Evolutionary conservation across 2,113 vertebrate species (phyloP).

Genomic region (Neomonachus schauinslandi): DNA sequence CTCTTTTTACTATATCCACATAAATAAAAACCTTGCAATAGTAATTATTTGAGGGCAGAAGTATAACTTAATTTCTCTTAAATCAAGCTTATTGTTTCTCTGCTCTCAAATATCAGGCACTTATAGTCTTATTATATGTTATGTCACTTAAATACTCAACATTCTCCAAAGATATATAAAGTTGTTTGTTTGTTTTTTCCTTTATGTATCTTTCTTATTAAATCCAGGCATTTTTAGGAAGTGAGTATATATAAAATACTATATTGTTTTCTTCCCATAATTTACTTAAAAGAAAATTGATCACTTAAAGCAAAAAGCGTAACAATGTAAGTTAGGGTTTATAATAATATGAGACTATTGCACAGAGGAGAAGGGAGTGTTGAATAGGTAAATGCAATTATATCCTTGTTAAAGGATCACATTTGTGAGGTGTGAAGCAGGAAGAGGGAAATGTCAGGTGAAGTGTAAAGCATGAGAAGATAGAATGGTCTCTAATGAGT

Average conservation of each 20-base stretch:
- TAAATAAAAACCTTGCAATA: background rate
- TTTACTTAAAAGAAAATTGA: constrained; percentile 8
- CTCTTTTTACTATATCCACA: background rate
- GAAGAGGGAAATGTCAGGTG: background rate
- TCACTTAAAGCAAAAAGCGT: background rate
- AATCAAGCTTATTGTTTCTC: background rate
- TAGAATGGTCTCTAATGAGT: background rate
- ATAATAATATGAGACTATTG: background rate
- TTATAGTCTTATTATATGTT: background rate
- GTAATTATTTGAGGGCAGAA: background rate
- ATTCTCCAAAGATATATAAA: background rate
- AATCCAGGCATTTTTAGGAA: background rate
- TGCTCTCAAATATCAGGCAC: background rate
- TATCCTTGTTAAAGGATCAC: background rate
- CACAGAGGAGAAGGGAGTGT: background rate
- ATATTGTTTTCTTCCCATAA: background rate
- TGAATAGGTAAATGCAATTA: background rate
- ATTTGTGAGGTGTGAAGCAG: background rate
- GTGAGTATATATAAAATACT: background rate
- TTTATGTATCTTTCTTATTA: background rate
- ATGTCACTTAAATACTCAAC: background rate
- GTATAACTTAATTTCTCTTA: background rate
- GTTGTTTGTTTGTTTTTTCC: background rate
- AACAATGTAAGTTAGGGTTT: background rate
- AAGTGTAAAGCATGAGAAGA: background rate